Conservation (phyloP, 2,113 vertebrate species). For the Channa maculata region DNA sequence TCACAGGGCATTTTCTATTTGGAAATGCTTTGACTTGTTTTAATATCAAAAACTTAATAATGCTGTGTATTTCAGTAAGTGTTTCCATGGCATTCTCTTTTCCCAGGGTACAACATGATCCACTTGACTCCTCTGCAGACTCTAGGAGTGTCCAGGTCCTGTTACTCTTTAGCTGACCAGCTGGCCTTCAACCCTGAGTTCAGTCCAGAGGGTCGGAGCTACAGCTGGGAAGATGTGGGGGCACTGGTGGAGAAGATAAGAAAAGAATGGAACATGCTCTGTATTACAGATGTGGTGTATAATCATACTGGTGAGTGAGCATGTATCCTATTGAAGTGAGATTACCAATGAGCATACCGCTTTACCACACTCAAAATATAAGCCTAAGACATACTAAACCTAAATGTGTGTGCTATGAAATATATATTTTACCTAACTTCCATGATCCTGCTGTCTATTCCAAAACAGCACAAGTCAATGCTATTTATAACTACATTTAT, state of each 20-base stretch:
- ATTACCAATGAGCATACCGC: too few relatives aligned
- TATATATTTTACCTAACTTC: too few relatives aligned
- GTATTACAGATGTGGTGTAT: slow-evolving; percentile 79
- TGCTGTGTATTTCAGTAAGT: not conserved
- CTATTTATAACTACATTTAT: too few relatives aligned
- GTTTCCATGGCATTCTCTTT: not conserved
- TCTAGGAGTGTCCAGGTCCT: slow-evolving; percentile 75
- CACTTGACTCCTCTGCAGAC: slow-evolving; percentile 80
- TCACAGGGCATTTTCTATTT: too few relatives aligned
- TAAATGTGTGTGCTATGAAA: too few relatives aligned
- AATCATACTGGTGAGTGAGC: slow-evolving; percentile 75
- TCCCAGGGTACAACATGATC: slow-evolving; percentile 72
- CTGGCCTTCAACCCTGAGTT: slow-evolving; percentile 73
- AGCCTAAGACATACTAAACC: too few relatives aligned
- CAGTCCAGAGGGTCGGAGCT: slow-evolving; percentile 55
- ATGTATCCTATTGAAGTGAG: too few relatives aligned
- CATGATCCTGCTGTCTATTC: too few relatives aligned
- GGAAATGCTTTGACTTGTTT: too few relatives aligned
- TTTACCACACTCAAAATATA: too few relatives aligned
- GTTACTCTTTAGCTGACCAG: slow-evolving; percentile 79
- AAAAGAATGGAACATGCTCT: slow-evolving; percentile 75
- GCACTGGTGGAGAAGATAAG: slow-evolving; percentile 66
- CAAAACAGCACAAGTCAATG: too few relatives aligned
- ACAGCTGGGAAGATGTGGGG: slow-evolving; percentile 66
- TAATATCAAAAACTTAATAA: too few relatives aligned